A percentile compares a stretch with the other conserved stretches of the same genome.
phyloP scores from a whole-genome alignment of 1,140 invertebrate genomes.

The Calliopsis andreniformis region DNA sequence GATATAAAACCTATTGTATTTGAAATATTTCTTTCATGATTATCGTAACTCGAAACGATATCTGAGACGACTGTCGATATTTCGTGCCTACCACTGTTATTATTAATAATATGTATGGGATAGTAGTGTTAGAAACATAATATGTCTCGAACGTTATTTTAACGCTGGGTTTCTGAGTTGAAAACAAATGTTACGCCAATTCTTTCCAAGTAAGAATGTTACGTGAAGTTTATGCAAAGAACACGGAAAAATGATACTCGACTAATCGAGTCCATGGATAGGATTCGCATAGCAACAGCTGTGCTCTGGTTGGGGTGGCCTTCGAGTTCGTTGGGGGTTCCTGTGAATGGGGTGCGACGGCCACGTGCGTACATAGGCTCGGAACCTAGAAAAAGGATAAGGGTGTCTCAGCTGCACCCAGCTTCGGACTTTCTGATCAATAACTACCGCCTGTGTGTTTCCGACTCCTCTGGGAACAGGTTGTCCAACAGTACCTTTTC shows the following conservation, averaged over 20 bases:
- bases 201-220: too few relatives aligned
- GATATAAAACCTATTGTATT: slow-evolving; percentile 4
- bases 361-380: slow-evolving; percentile 62
- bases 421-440: slow-evolving; percentile 61
- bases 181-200: too few relatives aligned
- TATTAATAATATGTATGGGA: too few relatives aligned
- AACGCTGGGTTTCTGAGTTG: too few relatives aligned
- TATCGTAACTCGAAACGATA: background rate
- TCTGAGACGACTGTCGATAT: too few relatives aligned
- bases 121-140: too few relatives aligned
- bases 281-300: slow-evolving; percentile 62
- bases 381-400: slow-evolving; percentile 54
- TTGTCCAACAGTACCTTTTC: slow-evolving; percentile 1
- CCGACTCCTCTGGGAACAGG: slow-evolving; percentile 21
- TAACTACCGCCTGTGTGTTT: slow-evolving; percentile 55
- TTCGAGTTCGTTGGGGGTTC: slow-evolving; percentile 55
- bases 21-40: background rate
- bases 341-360: slow-evolving; percentile 67
- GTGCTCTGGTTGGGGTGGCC: slow-evolving; percentile 48
- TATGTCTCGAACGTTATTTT: too few relatives aligned
- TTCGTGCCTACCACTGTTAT: too few relatives aligned
- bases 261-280: slow-evolving; percentile 45
- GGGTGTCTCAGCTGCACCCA: slow-evolving; percentile 64
- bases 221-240: background rate
- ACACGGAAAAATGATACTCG: slow-evolving; percentile 12